Evolutionary conservation across 2,113 vertebrate genomes (phyloP).

Genomic region (Dunckerocampus dactyliophorus): DNA sequence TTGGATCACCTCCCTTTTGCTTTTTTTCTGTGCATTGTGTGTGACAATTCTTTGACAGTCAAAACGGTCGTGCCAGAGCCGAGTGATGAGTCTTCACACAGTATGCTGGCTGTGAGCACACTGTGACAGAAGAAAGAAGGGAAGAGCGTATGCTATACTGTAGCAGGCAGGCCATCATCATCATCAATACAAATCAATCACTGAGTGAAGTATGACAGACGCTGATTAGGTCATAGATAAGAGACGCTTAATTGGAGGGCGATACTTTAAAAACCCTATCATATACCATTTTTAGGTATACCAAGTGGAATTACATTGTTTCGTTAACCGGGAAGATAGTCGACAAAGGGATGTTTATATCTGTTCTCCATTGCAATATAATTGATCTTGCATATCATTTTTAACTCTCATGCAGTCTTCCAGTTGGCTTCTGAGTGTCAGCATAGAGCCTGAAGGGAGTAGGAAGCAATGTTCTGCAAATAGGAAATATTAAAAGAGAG

Average conservation of each 20-base stretch:
- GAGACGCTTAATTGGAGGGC: constrained; percentile 35
- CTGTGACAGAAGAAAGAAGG: constrained; percentile 40
- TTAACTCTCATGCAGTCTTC: constrained; percentile 15
- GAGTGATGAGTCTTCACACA: constrained; percentile 57
- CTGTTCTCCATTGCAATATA: constrained; percentile 4
- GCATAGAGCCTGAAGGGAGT: constrained; percentile 12
- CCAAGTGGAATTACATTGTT: no score
- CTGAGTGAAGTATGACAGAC: constrained; percentile 39
- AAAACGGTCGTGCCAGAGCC: constrained; percentile 42
- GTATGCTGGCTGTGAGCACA: constrained; percentile 49
- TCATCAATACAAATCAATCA: constrained; percentile 40
- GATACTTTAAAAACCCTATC: constrained; percentile 9
- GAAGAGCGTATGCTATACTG: constrained; percentile 36
- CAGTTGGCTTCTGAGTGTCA: constrained; percentile 12
- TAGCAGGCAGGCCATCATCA: constrained; percentile 38
- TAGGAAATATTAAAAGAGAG: constrained; percentile 40
- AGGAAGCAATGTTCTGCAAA: constrained; percentile 27
- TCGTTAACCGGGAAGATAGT: no score
- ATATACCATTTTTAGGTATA: no score
- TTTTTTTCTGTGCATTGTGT: constrained; percentile 28
- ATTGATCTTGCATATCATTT: constrained; percentile 2
- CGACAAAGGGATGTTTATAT: no score
- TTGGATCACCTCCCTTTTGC: constrained; percentile 20
- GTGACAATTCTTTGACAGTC: constrained; percentile 52
- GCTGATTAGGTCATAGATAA: constrained; percentile 29